Evolutionary conservation across 35 echinoderm and acorn worm genomes (phyloP).

Genomic region (Apostichopus californicus): DNA sequence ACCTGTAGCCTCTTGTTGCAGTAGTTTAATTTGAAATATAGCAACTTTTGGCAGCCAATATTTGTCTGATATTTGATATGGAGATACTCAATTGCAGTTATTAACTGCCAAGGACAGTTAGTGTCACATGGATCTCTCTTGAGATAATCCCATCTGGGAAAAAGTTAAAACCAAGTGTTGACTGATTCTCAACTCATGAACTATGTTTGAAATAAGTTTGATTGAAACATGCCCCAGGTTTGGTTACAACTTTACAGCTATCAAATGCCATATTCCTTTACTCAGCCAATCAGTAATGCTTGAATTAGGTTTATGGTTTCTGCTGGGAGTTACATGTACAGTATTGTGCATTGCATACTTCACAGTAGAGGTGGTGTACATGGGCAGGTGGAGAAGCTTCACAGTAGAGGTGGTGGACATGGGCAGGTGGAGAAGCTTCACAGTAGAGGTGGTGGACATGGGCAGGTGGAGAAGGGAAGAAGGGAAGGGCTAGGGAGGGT

Average conservation of each 20-base stretch:
- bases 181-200: slow-evolving; percentile 13
- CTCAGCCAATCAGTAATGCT: no score
- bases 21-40: slow-evolving; percentile 5
- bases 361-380: no score
- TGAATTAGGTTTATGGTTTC: no score
- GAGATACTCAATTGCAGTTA: slow-evolving; percentile 12
- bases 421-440: no score
- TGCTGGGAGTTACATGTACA: no score
- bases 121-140: slow-evolving; percentile 12
- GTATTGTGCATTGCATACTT: no score
- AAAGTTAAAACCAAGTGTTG: slow-evolving; percentile 32
- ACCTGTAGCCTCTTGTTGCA: neutral
- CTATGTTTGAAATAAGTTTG: slow-evolving; percentile 2
- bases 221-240: slow-evolving; percentile 2
- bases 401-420: no score
- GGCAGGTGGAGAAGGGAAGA: no score
- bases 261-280: no score
- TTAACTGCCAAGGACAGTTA: slow-evolving; percentile 36
- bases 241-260: neutral
- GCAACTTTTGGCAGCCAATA: slow-evolving; percentile 16
- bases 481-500: no score
- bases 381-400: no score
- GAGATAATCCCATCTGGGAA: slow-evolving; percentile 9
- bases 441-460: no score
- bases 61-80: slow-evolving; percentile 33